These are phyloP conservation scores for Serrognathus titanus DNA, from an alignment of 2,888 invertebrate species.

Conservation along the genomic window DNA sequence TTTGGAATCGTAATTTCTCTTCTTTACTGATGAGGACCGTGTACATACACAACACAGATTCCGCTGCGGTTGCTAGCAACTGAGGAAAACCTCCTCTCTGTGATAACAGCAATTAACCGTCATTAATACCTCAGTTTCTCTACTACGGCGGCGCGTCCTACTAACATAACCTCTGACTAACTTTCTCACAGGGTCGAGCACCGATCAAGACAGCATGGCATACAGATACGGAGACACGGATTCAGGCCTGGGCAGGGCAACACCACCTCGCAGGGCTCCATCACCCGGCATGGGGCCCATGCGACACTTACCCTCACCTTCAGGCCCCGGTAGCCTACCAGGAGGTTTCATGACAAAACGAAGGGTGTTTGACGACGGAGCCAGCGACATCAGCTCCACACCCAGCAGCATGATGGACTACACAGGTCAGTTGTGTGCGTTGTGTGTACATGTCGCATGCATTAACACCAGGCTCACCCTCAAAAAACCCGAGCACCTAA, in stretches of 20 bases:
- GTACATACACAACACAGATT: no score
- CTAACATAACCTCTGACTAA: constrained; percentile 12
- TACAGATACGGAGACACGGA: constrained; percentile 67
- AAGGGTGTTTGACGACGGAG: constrained; percentile 66
- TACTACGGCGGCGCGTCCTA: not conserved
- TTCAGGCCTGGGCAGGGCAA: constrained; percentile 82
- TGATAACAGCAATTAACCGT: not conserved
- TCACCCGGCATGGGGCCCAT: constrained; percentile 75
- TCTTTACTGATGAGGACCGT: no score
- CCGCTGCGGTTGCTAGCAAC: no score
- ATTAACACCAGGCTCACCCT: not conserved
- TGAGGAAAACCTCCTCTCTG: not conserved
- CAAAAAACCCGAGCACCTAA: no score
- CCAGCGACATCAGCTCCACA: constrained; percentile 79
- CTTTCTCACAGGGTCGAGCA: constrained; percentile 51
- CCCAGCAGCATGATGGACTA: constrained; percentile 85
- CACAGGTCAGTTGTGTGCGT: constrained; percentile 58
- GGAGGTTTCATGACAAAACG: constrained; percentile 72
- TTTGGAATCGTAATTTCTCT: no score
- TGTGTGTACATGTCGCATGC: not conserved
- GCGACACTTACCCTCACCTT: constrained; percentile 77
- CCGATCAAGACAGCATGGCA: constrained; percentile 57
- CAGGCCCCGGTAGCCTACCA: constrained; percentile 78
- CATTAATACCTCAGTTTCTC: no score
- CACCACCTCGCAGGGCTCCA: constrained; percentile 82